Evolutionary conservation across 2,797 vertebrate species (phyloP).

Genomic region (Octomys mimax): DNA sequence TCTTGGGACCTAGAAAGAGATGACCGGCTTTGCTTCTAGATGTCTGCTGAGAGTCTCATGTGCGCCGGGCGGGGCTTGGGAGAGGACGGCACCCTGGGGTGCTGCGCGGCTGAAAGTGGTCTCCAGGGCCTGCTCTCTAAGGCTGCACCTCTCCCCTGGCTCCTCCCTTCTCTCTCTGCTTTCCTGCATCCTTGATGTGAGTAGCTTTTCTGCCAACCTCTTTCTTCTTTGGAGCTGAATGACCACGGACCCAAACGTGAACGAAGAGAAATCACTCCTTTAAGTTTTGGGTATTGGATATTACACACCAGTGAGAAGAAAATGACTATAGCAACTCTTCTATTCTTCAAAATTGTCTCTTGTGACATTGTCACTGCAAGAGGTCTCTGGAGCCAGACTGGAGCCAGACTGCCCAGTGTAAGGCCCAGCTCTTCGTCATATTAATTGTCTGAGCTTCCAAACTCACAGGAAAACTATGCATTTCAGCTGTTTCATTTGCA

Average conservation of each 20-base stretch:
- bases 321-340: background rate
- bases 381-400: background rate
- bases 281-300: background rate
- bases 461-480: background rate
- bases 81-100: background rate
- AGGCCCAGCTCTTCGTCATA: background rate
- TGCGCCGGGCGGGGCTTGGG: background rate
- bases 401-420: background rate
- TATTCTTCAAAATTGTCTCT: background rate
- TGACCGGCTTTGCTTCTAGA: rapidly evolving
- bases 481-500: background rate
- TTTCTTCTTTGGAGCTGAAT: background rate
- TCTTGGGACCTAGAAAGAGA: background rate
- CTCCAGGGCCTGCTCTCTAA: background rate
- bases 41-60: background rate
- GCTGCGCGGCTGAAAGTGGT: background rate
- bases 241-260: background rate
- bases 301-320: background rate
- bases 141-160: background rate
- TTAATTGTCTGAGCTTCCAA: background rate
- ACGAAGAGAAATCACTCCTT: background rate
- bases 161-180: background rate
- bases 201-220: background rate
- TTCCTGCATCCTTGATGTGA: background rate
- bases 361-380: background rate